Conservation (phyloP, 2,888 invertebrate species). For the Syritta pipiens region DNA sequence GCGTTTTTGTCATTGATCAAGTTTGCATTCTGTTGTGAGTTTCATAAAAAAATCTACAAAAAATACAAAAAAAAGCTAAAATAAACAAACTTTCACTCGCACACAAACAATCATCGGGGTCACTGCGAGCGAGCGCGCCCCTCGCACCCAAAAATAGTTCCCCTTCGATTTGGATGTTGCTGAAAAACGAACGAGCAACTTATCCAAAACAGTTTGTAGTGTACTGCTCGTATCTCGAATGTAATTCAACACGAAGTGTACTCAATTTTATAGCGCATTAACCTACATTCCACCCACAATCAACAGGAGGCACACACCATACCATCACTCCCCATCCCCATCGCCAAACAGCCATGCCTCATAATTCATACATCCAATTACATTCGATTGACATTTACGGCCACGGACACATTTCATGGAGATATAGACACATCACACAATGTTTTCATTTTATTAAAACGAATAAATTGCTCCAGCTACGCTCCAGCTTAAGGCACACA, state of each 20-base stretch:
- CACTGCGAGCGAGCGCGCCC: too few relatives aligned
- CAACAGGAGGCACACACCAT: conserved; percentile 65
- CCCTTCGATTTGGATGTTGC: not conserved
- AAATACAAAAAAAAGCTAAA: too few relatives aligned
- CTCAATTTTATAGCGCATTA: conserved; percentile 63
- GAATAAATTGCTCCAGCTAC: conserved; percentile 45
- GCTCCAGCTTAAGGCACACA: conserved; percentile 24
- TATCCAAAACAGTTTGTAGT: too few relatives aligned
- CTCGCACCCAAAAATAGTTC: not conserved
- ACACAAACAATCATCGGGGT: too few relatives aligned
- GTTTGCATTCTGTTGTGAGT: too few relatives aligned
- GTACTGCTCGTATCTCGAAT: conserved; percentile 28
- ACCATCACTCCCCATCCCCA: conserved; percentile 48
- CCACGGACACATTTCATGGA: conserved; percentile 51
- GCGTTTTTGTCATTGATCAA: too few relatives aligned
- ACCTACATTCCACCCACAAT: conserved; percentile 63
- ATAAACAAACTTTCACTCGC: too few relatives aligned
- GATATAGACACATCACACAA: conserved; percentile 45
- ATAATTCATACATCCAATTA: conserved; percentile 68
- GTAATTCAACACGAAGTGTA: conserved; percentile 43
- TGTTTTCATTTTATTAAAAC: conserved; percentile 66
- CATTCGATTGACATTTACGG: conserved; percentile 67
- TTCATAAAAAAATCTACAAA: too few relatives aligned
- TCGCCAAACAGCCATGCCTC: conserved; percentile 20
- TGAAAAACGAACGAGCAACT: conserved; percentile 15